Conservation (phyloP, 2,888 invertebrate genomes). For the Trissoscelio sp. region DNA sequence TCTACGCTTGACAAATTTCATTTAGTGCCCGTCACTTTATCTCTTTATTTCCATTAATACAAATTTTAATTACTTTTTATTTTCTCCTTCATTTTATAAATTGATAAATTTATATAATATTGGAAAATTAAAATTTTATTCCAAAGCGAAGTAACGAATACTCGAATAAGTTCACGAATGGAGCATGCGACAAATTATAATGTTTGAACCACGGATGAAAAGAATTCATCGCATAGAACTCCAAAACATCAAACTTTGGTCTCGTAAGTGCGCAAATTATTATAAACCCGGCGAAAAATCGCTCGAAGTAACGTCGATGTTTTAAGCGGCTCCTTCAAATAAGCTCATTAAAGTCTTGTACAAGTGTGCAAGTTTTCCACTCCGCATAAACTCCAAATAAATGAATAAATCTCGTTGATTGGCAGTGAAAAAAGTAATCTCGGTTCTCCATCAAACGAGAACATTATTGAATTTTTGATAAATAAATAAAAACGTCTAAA, state of each 20-base stretch:
- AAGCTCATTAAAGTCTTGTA: conserved; percentile 66
- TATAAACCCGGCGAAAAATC: conserved; percentile 56
- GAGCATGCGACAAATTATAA: conserved; percentile 7
- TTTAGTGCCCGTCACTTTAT: neutral
- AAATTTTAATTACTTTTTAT: neutral
- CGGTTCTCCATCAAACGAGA: conserved; percentile 35
- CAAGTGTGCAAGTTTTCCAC: conserved; percentile 65
- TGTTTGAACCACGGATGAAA: conserved; percentile 14
- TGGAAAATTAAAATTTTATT: conserved; percentile 7
- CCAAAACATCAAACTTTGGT: conserved; percentile 56
- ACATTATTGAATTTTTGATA: conserved; percentile 52
- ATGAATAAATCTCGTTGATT: conserved; percentile 61
- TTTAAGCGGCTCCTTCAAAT: conserved; percentile 60
- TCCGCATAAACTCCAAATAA: conserved; percentile 53
- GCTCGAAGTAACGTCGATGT: conserved; percentile 57
- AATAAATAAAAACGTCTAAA: conserved; percentile 55
- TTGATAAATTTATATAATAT: neutral
- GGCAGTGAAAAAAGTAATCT: conserved; percentile 45
- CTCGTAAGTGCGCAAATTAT: conserved; percentile 53
- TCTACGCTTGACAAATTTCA: neutral
- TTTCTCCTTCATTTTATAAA: neutral
- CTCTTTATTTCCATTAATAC: neutral
- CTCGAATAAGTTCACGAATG: conserved; percentile 4
- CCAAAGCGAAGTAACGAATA: conserved; percentile 14
- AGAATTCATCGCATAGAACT: conserved; percentile 48